Base-by-base conservation (phyloP, 2,888 invertebrate species). In the Bombylius major region DNA sequence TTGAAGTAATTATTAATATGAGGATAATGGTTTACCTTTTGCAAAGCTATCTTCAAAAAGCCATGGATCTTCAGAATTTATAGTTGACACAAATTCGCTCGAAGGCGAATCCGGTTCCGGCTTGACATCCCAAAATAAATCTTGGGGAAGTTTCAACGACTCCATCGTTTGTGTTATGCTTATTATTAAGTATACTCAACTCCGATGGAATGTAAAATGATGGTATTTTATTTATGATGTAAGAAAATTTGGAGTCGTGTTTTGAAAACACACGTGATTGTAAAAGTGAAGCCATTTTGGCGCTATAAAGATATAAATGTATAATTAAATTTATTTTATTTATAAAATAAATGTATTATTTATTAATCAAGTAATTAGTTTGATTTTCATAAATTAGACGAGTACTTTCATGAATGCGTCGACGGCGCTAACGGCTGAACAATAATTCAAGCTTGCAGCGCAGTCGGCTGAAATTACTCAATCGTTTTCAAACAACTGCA, bases 211-310 rank as follows among this genome's bases (percentile, higher is more conserved):
- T 60, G 58, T 58, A 33, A 56, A 13, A 60, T 46, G 53, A 58
- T 51, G 55, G 59, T 55, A 50, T 57, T 58, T 56, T 58, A 56
- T 57, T 42, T 47, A 60, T 59, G 54, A 54, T 59, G 60, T 63
- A 56, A 59, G 52, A 56, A 57, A 59, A 61, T 57, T 56, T 67
- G 76, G 76, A 70, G 67, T 76, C 75, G 77, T 77, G 76, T 79
- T 77, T 82, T 80, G 80, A 77, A 74, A 77, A 78, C 78, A 79
- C 78, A 76, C 78, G 79, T 75, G 74, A 78, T 79, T 79, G 79
- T 79, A 78, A 73, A 76, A 76, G 75, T 78, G 81, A 79, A 82
- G 89, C 89, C 89, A 89, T 89, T 72, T 67, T 84, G 89, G 88
- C 88, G 78, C 89, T 89, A 79, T 61, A 81, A 83, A 46, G 23